These are phyloP conservation scores for Scelioninae gen. 1 DNA, from an alignment of 2,888 invertebrate genomes.

Conservation along the genomic window DNA sequence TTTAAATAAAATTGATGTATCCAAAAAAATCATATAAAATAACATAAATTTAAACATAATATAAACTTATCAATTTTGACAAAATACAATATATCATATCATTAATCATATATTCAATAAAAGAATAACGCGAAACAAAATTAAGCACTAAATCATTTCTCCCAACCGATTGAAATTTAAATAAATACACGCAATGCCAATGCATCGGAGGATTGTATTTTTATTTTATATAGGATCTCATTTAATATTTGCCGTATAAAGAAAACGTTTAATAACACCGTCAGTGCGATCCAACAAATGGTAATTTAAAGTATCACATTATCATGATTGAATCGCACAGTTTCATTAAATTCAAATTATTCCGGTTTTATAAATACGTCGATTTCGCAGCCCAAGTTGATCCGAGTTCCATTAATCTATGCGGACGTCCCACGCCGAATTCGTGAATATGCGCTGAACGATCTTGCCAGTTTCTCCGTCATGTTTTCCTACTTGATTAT, in stretches of 20 bases:
- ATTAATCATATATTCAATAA: neutral
- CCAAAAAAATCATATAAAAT: no score
- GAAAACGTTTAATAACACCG: constrained; percentile 13
- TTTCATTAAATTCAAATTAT: constrained; percentile 61
- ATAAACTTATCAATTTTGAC: no score
- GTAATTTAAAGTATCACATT: constrained; percentile 39
- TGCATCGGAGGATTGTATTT: neutral
- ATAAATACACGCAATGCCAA: constrained; percentile 7
- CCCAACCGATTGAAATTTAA: constrained; percentile 10
- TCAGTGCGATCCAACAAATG: constrained; percentile 24
- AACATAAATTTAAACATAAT: no score
- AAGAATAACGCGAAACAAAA: neutral
- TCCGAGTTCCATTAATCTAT: constrained; percentile 61
- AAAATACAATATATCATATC: no score
- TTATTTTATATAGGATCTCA: no score
- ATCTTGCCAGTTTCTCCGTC: constrained; percentile 69
- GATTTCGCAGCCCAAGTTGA: constrained; percentile 23
- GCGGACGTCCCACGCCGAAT: constrained; percentile 61
- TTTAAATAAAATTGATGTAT: no score
- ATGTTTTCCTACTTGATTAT: constrained; percentile 74
- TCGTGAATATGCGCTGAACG: constrained; percentile 56
- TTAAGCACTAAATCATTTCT: neutral
- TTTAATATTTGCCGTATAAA: constrained; percentile 26
- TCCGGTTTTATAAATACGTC: constrained; percentile 51
- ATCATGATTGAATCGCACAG: constrained; percentile 38